Base-by-base conservation (phyloP, 2,888 invertebrate genomes). In the Mythimna vitellina region DNA sequence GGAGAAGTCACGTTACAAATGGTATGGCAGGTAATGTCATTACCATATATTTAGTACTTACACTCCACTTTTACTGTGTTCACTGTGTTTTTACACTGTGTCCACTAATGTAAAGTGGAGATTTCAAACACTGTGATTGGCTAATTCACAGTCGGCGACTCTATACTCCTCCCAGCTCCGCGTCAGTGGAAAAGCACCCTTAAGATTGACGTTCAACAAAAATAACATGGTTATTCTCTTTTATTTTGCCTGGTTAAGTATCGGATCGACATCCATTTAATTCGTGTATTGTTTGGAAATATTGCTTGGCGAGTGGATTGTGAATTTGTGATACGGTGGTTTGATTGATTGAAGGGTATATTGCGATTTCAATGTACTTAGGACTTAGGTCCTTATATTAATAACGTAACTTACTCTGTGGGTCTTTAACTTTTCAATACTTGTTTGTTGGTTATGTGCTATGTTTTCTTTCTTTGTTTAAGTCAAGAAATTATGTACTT, bases 221-320 rank as follows among this genome's bases (percentile, higher is more conserved):
- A 56, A 68, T 62, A 65, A 29, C 6, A 51, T 29, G 42, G 22
- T 20, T 54, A 60, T 64, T 49, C 17, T 64, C 49, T 29, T 70
- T 66, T 71, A 57, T 54, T 62, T 77, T 35, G 49, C 56, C n/a
- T 20, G 64, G 51, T 61, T 65, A 25, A 53, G 25, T 57, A 32
- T 0, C 17, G 0, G 54, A 61, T 17, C 62, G 75, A 57, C 56
- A 62, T 32, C 56, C 25, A 32, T 51, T 51, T 61, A 46, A 35
- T 75, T 75, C 32, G 25, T 35, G 51, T 57, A 74, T 51, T 25
- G 25, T 57, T 73, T 73, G 25, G 42, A 20, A 65, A 53, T 58
- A 46, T 58, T 64, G 10, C 32, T 58, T 22, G 38, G 22, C 20
- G 20, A 20, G 17, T 49, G 20, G 12, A 38, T 70, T 22, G 14